A percentile compares a stretch with the other conserved stretches of the same genome.
These are phyloP conservation scores for Paralvinella palmiformis DNA, from an alignment of 1,140 invertebrate species.

Conservation along the genomic window DNA sequence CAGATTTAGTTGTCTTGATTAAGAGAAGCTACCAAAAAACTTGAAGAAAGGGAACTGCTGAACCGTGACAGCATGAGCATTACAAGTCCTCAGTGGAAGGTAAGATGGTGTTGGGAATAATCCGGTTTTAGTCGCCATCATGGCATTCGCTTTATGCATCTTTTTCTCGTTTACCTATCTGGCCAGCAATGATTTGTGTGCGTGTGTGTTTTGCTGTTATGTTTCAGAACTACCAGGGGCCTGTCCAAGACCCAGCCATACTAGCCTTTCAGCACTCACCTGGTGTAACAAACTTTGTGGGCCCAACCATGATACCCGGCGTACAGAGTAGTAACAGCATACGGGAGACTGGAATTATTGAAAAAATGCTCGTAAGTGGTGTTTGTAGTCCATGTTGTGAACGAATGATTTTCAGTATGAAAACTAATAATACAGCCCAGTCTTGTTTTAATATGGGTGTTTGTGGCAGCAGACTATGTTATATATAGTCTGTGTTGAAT, in stretches of 20 bases:
- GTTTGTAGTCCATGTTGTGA: neutral
- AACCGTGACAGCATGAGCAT: slow-evolving; percentile 17
- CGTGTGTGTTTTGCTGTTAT: slow-evolving; percentile 9
- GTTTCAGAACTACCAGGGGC: slow-evolving; percentile 71
- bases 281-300: slow-evolving; percentile 29
- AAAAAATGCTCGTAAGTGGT: neutral
- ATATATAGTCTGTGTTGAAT: no score
- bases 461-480: no score
- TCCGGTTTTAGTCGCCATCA: slow-evolving; percentile 4
- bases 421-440: no score
- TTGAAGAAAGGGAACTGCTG: neutral
- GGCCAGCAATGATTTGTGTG: neutral
- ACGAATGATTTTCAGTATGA: no score
- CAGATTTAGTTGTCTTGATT: no score
- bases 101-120: slow-evolving; percentile 23
- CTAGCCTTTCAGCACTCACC: slow-evolving; percentile 56
- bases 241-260: slow-evolving; percentile 68
- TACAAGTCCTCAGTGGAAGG: slow-evolving; percentile 75
- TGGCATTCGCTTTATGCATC: slow-evolving; percentile 1
- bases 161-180: neutral
- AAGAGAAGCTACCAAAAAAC: neutral
- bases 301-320: slow-evolving; percentile 47
- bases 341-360: neutral
- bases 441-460: no score
- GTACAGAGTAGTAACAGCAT: slow-evolving; percentile 42